Conservation (phyloP, 1,140 invertebrate species). For the Heterodera schachtii region DNA sequence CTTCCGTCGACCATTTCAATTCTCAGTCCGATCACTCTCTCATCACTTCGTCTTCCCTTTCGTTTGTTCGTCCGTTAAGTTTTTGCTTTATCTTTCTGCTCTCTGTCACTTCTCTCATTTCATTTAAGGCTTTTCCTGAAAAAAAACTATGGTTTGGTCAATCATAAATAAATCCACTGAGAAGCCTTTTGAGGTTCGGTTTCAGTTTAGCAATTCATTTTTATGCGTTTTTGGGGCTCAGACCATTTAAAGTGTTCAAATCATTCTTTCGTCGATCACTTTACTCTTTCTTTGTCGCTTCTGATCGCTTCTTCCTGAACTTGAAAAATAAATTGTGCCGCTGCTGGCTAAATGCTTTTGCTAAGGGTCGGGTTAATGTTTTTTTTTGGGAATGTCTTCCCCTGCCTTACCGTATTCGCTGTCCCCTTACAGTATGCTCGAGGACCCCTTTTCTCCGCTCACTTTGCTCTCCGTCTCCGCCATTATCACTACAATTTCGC, state of each 20-base stretch:
- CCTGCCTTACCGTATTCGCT: neutral
- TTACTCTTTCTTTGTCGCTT: too few species aligned
- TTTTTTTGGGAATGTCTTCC: neutral
- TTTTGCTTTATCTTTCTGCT: neutral
- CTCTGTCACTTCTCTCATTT: too few species aligned
- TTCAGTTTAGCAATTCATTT: too few species aligned
- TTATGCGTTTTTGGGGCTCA: too few species aligned
- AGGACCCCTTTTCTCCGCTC: constrained; percentile 47
- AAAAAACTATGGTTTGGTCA: too few species aligned
- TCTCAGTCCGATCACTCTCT: neutral
- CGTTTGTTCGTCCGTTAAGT: neutral
- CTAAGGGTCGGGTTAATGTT: neutral
- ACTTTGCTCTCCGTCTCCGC: constrained; percentile 59
- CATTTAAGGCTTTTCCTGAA: too few species aligned
- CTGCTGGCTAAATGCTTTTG: neutral
- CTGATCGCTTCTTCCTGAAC: too few species aligned
- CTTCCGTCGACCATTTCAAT: neutral
- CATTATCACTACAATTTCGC: constrained; percentile 61
- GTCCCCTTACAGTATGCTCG: constrained; percentile 38
- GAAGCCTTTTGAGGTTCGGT: too few species aligned
- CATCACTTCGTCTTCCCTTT: neutral
- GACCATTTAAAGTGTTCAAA: too few species aligned
- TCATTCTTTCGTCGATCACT: too few species aligned
- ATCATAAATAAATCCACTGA: too few species aligned
- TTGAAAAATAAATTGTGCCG: too few species aligned